Evolutionary conservation across 2,888 invertebrate species (phyloP).

Genomic region (Nephrotoma appendiculata): DNA sequence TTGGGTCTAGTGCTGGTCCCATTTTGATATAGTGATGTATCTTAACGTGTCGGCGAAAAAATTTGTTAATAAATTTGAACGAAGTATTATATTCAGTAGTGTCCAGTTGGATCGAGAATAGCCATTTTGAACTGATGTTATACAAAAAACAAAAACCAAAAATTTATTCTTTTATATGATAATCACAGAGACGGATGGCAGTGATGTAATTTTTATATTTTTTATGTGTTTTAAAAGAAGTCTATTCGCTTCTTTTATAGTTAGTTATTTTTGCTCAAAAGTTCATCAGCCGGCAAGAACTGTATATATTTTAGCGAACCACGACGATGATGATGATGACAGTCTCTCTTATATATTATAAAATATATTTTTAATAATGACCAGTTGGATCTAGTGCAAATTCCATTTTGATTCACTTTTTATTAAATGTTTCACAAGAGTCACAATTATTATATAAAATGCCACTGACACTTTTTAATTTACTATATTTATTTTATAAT

Average conservation of each 20-base stretch:
- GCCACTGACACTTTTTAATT: slow-evolving; percentile 5
- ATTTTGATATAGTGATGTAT: slow-evolving; percentile 16
- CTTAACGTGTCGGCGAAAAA: not conserved
- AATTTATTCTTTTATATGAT: not conserved
- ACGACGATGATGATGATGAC: not conserved
- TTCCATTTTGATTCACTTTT: slow-evolving; percentile 17
- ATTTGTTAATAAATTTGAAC: not conserved
- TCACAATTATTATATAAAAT: not conserved
- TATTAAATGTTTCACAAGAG: not conserved
- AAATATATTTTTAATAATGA: slow-evolving; percentile 19
- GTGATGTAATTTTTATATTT: slow-evolving; percentile 3
- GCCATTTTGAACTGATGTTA: slow-evolving; percentile 19
- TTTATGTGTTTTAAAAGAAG: not conserved
- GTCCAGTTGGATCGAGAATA: slow-evolving; percentile 31
- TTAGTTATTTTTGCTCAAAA: not conserved
- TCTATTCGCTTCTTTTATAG: not conserved
- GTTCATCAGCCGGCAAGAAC: slow-evolving; percentile 5
- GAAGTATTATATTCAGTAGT: slow-evolving; percentile 19
- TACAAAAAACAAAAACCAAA: not conserved
- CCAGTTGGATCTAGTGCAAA: slow-evolving; percentile 30
- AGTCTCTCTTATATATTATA: not conserved
- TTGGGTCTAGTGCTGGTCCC: slow-evolving; percentile 27
- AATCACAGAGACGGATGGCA: slow-evolving; percentile 8
- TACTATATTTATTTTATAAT: not conserved
- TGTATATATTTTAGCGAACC: not conserved